Evolutionary conservation across 2,888 invertebrate species (phyloP), one percentile per base, ranked within the genome.

Genomic region (Cactoblastis cactorum): DNA sequence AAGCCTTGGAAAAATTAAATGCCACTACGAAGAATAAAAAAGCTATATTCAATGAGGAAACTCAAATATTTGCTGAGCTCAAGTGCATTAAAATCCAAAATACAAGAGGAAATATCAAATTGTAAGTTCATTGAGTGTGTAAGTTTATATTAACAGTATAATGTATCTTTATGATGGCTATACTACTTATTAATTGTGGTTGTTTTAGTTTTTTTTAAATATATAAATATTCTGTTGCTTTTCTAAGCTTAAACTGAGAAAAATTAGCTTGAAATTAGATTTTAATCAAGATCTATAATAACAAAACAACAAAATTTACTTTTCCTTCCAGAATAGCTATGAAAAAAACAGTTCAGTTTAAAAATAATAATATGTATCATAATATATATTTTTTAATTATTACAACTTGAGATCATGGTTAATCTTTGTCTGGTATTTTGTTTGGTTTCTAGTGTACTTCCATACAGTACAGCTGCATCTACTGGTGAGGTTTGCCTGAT

Each of bases 401-500:
- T n/a, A n/a, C n/a, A n/a, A n/a, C n/a, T n/a, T n/a, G n/a, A 22
- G 22, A 3, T 9, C 9, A 9, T 3, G 5, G 28, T 17, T 2
- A 15, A 11, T 22, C 8, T 15, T 9, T 12, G 9, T 34, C 47
- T 46, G 32, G 45, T 53, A 11, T 32, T 2, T 12, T 46, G 0
- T 53, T 22, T 41, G 45, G 38, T 53, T 68, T 68, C 14, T 58
- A 88, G 87, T 69, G 61, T 78, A 9, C 57, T 87, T 34, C 92
- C 93, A 45, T 91, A 95, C 69, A 89, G 92, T 1, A 75, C 95
- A 37, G 77, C 92, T n/a, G 86, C 91, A 28, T 87, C 91, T 1
- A 91, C 91, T 1, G 92, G 93, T 53, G 95, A 95, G 61, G 90
- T 96, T 17, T 95, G 95, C 55, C 76, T 97, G 11, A 92, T 97